These are phyloP conservation scores for Drosophila neocordata DNA, from an alignment of 1,140 invertebrate genomes.

Conservation along the genomic window DNA sequence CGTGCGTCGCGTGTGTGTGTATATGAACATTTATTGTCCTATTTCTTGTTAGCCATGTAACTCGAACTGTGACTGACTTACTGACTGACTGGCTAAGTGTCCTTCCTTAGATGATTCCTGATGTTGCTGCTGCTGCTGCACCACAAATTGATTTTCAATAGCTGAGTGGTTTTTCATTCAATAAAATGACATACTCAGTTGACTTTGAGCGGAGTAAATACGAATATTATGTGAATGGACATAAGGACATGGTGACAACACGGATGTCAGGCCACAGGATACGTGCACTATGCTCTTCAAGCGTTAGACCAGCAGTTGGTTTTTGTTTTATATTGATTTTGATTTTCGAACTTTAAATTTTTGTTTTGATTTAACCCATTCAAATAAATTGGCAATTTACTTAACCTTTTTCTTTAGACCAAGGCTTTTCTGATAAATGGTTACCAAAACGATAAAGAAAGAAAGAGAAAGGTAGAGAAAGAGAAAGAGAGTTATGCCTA, in stretches of 20 bases:
- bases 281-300: conserved; percentile 38
- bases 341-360: conserved; percentile 11
- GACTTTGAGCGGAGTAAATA: conserved; percentile 44
- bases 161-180: conserved; percentile 80
- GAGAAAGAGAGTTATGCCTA: background rate
- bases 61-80: conserved; percentile 8
- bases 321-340: background rate
- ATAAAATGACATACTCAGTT: conserved; percentile 78
- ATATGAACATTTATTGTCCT: conserved; percentile 52
- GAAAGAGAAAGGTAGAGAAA: background rate
- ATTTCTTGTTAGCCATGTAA: conserved; percentile 35
- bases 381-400: conserved; percentile 55
- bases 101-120: conserved; percentile 19
- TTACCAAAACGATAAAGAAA: background rate
- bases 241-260: background rate
- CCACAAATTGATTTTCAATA: conserved; percentile 80
- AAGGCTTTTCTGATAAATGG: conserved; percentile 61
- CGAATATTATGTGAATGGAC: background rate
- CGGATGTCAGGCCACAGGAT: conserved; percentile 1
- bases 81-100: conserved; percentile 13
- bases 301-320: background rate
- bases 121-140: conserved; percentile 40
- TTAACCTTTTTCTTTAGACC: conserved; percentile 21
- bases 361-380: conserved; percentile 21
- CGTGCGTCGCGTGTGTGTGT: conserved; percentile 14